Percentiles rank a stretch among this genome's conserved stretches.
These are phyloP conservation scores for Amblyraja radiata DNA, from an alignment of 2,797 vertebrate genomes.

Conservation along the genomic window DNA sequence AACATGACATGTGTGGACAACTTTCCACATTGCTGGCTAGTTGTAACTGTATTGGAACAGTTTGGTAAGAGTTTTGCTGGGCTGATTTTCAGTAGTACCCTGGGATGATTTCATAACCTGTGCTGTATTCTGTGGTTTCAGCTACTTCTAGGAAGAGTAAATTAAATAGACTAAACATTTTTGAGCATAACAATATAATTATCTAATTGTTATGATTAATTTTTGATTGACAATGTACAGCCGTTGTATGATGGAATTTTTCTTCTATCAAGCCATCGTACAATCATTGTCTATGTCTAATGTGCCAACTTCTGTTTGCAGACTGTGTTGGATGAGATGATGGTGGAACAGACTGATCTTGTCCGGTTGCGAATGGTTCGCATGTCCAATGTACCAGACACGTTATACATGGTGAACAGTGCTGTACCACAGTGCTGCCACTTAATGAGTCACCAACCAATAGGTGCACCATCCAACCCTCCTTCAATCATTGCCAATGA, in stretches of 20 bases:
- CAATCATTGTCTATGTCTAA: not conserved
- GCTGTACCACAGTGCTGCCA: conserved; percentile 95
- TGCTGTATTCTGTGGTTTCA: too few relatives aligned
- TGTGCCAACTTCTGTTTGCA: conserved; percentile 48
- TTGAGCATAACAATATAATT: not conserved
- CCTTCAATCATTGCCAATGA: conserved; percentile 96
- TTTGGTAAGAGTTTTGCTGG: too few relatives aligned
- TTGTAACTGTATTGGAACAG: too few relatives aligned
- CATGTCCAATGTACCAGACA: conserved; percentile 97
- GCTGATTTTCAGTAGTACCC: too few relatives aligned
- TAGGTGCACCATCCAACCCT: conserved; percentile 71
- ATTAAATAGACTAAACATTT: too few relatives aligned
- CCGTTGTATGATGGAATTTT: not conserved
- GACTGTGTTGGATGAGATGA: conserved; percentile 95
- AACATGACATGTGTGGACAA: too few relatives aligned
- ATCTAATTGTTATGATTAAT: not conserved
- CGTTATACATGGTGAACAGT: conserved; percentile 94
- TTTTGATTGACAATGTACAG: not conserved
- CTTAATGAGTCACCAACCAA: conserved; percentile 90
- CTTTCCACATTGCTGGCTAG: too few relatives aligned
- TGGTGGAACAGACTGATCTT: conserved; percentile 95
- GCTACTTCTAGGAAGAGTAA: too few relatives aligned
- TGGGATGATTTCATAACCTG: too few relatives aligned
- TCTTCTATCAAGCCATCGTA: not conserved
- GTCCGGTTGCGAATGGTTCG: conserved; percentile 92